These are phyloP conservation scores for Euphonia xanthogaster DNA, from an alignment of 2,797 vertebrate genomes.

Conservation along the genomic window DNA sequence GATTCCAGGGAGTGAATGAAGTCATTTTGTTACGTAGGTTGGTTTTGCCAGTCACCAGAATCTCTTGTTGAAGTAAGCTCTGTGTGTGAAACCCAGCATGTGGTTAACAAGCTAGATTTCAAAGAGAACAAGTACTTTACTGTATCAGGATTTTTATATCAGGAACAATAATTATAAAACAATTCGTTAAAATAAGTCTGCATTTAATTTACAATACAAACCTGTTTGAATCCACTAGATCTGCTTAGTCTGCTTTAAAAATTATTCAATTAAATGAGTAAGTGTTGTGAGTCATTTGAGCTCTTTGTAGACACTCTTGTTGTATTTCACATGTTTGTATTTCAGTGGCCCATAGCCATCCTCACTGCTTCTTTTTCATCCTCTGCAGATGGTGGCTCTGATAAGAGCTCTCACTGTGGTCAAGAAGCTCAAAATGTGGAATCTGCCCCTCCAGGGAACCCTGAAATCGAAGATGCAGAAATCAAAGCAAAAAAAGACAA, in stretches of 20 bases:
- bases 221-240: neutral
- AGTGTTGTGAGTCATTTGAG: neutral
- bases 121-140: neutral
- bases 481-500: slow-evolving; percentile 87
- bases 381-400: slow-evolving; percentile 85
- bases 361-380: slow-evolving; percentile 47
- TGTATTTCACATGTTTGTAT: slow-evolving; percentile 14
- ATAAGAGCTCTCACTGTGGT: slow-evolving; percentile 87
- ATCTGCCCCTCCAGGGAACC: slow-evolving; percentile 76
- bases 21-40: slow-evolving; percentile 16
- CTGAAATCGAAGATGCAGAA: slow-evolving; percentile 77
- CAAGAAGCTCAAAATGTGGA: slow-evolving; percentile 85
- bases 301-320: neutral
- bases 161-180: neutral
- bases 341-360: neutral
- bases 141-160: neutral
- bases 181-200: neutral
- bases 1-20: slow-evolving; percentile 13
- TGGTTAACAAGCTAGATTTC: slow-evolving; percentile 38
- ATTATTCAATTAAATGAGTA: neutral
- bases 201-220: neutral
- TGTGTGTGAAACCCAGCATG: slow-evolving; percentile 6
- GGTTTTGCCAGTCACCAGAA: slow-evolving; percentile 1
- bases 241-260: slow-evolving; percentile 23
- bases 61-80: slow-evolving; percentile 25